Base-by-base conservation (phyloP, 2,113 vertebrate species). In the Eubucco bourcierii region DNA sequence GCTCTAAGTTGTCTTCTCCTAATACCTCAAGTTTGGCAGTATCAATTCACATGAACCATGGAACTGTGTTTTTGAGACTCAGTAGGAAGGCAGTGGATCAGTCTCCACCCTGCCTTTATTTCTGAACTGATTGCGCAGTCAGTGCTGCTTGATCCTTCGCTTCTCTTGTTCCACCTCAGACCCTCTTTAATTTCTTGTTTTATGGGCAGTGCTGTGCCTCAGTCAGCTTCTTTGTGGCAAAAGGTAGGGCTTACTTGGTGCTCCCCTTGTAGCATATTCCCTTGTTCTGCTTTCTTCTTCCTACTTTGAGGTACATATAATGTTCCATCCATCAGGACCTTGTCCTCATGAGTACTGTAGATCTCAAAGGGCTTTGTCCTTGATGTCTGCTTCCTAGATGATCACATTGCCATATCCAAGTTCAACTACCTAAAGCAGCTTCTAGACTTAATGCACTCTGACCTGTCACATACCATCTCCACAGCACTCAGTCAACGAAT, bases 71-170 rank as follows among this genome's bases (percentile, higher is more conserved):
- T 50, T 76, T 58, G 44, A 74, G 24, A 37, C 33, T 84, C 33
- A 79, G 47, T 5, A 28, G 53, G 39, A 80, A 29, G 41, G 41
- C 0, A 0, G 19, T 16, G 15, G 44, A 44, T 53, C 0, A 0
- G 17, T 87, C 25, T 63, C 46, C 46, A 65, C 28, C 19, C 70
- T 65, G 39, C 34, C 52, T 83, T 88, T 87, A 18, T 50, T 80
- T 90, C 65, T 84, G 55, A 94, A 78, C 31, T 52, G 33, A 27
- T 41, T 21, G 61, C 86, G 12, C 55, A 61, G 82, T 65, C 70
- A 20, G 12, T 5, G 1, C 65, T 71, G n/a, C 84, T 94, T 82
- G 39, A 87, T 37, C 78, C 53, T 68, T 77, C 84, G 65, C 23
- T 33, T 47, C 28, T 70, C 70, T 67, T 75, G 34, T 82, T 80